phyloP scores from a whole-genome alignment of 1,140 invertebrate species.

The Drepana arcuata region DNA sequence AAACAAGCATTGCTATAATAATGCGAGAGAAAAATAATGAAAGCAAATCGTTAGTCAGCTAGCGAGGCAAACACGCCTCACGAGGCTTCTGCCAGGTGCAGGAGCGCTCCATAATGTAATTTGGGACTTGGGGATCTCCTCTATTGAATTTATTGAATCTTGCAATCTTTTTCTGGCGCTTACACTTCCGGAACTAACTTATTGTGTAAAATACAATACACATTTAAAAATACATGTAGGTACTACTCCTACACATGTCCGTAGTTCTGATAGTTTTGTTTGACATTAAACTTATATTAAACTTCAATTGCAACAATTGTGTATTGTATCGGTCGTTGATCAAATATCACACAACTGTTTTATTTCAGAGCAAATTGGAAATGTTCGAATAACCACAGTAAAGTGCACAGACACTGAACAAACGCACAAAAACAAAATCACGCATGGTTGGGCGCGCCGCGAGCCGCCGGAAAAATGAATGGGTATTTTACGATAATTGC shows the following conservation, averaged over 20 bases:
- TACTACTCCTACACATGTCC: too few species aligned
- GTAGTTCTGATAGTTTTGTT: too few species aligned
- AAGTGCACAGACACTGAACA: conserved; percentile 60
- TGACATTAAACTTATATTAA: too few species aligned
- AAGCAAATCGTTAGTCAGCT: conserved; percentile 29
- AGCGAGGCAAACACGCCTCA: conserved; percentile 30
- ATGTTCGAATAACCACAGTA: conserved; percentile 58
- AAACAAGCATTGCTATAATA: conserved; percentile 1
- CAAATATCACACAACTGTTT: conserved; percentile 55
- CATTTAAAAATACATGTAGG: too few species aligned
- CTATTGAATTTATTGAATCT: conserved; percentile 60
- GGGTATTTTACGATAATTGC: conserved; percentile 64
- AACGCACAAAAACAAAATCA: conserved; percentile 67
- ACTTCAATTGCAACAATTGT: too few species aligned
- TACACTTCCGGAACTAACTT: too few species aligned
- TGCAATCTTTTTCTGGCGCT: conserved; percentile 48
- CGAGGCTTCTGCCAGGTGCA: conserved; percentile 45
- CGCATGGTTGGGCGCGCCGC: conserved; percentile 57
- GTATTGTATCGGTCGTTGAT: conserved; percentile 14
- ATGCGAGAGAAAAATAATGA: conserved; percentile 28
- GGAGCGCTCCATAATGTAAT: conserved; percentile 67
- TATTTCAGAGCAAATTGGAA: conserved; percentile 55
- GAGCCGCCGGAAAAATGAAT: conserved; percentile 58
- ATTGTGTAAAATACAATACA: too few species aligned
- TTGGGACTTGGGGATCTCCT: conserved; percentile 66